phyloP scores from a whole-genome alignment of 2,888 invertebrate species.

The Loripinus fragilis region DNA sequence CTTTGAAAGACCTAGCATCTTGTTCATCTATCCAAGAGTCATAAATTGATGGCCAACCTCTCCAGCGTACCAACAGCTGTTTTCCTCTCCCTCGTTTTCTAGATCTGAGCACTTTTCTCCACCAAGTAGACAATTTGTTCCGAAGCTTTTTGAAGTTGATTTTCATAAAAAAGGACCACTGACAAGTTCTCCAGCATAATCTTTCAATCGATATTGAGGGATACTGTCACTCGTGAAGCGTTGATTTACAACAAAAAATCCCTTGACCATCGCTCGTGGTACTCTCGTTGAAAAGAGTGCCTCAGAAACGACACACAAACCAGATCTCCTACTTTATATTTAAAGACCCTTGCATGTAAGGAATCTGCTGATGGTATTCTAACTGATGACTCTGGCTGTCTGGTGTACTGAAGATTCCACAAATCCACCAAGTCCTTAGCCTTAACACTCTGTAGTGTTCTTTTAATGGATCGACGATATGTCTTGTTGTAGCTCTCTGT shows the following conservation, averaged over 20 bases:
- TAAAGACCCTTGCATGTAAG: slow-evolving; percentile 1
- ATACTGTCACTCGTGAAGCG: slow-evolving; percentile 39
- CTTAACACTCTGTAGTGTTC: slow-evolving; percentile 39
- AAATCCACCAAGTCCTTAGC: slow-evolving; percentile 23
- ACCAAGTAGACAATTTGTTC: slow-evolving; percentile 37
- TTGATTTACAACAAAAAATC: slow-evolving; percentile 38
- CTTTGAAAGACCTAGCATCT: slow-evolving; percentile 31
- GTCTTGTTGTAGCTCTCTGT: slow-evolving; percentile 45
- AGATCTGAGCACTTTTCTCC: slow-evolving; percentile 36
- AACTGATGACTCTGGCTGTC: not conserved
- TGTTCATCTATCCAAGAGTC: slow-evolving; percentile 39
- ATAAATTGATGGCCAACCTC: slow-evolving; percentile 41
- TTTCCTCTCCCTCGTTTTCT: slow-evolving; percentile 17
- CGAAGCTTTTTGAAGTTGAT: slow-evolving; percentile 41
- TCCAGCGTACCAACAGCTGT: slow-evolving; percentile 33
- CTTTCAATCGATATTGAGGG: slow-evolving; percentile 43
- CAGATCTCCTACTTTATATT: slow-evolving; percentile 44
- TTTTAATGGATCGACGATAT: slow-evolving; percentile 45
- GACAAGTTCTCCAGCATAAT: slow-evolving; percentile 32
- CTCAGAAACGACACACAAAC: slow-evolving; percentile 30
- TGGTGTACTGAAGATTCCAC: slow-evolving; percentile 39
- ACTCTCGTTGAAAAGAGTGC: slow-evolving; percentile 33
- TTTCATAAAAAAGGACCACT: not conserved
- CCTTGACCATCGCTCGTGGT: slow-evolving; percentile 44
- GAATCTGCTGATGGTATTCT: not conserved